Evolutionary conservation across 2,113 vertebrate species (phyloP), one percentile per base, ranked within the genome.

Genomic region (Pipra filicauda): DNA sequence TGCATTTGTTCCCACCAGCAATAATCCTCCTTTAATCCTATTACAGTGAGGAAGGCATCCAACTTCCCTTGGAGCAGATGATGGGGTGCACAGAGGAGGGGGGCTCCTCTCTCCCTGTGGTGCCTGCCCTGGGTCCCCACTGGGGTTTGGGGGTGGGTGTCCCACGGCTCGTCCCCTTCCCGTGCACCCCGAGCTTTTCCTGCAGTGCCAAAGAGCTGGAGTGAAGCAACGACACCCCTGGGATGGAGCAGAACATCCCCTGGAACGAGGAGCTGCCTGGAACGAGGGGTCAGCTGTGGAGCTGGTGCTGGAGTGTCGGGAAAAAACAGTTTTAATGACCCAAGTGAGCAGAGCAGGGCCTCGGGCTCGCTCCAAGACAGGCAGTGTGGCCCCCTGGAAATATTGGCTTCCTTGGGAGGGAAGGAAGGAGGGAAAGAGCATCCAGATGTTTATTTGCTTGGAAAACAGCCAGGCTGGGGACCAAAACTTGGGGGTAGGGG

Each of bases 381-480:
- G 62, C 52, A 78, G 19, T 0, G 35, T 30, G 77, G 28, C 52
- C 35, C 37, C 26, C 61, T 7, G 71, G 64, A 88, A 91, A 93
- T 82, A 88, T 41, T 90, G 58, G n/a, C 57, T 66, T 46, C 5
- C 70, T 67, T 48, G 30, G 67, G 69, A 94, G 26, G 15, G 3
- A 54, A 43, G 65, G 73, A 46, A 16, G 65, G 41, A 44, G 31
- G 43, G 65, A 30, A 11, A 31, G 64, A 78, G 52, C 46, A 71
- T 89, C 21, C 77, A 93, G 84, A 66, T 81, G 78, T 89, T 89
- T 87, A 35, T 79, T 92, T 93, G 73, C 54, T 55, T 83, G 54
- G 54, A 84, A 59, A 87, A 70, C 51, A 70, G 35, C 44, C 1
- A 41, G 37, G 28, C n/a, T 65, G 67, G 64, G 74, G 48, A 84